Conservation (phyloP, 2,113 vertebrate genomes). For the Pseudorasbora parva region DNA sequence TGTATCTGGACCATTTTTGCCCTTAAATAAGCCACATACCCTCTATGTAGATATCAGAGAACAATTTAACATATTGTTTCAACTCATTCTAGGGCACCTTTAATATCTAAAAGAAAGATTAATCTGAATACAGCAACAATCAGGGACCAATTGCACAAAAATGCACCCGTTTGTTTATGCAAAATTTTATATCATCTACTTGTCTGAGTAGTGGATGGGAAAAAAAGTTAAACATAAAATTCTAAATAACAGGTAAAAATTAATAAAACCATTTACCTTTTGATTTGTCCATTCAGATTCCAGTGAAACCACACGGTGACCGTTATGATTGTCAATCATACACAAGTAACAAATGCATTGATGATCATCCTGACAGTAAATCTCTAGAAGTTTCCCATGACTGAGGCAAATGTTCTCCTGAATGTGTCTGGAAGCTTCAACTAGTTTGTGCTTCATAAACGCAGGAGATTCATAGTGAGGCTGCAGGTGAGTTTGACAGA, state of each 20-base stretch:
- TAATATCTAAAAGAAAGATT: too few species aligned
- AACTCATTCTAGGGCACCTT: too few species aligned
- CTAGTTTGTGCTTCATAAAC: constrained; percentile 29
- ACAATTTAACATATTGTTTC: too few species aligned
- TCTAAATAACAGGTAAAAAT: neutral
- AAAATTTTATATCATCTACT: too few species aligned
- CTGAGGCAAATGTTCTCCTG: neutral
- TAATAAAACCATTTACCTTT: neutral
- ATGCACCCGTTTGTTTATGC: too few species aligned
- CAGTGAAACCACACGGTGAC: constrained; percentile 1
- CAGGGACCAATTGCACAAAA: too few species aligned
- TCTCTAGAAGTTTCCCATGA: neutral
- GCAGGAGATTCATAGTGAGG: constrained; percentile 34
- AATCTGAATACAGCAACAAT: too few species aligned
- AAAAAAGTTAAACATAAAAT: neutral
- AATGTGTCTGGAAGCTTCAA: neutral
- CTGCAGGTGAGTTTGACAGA: constrained; percentile 40
- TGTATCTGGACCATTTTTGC: too few species aligned
- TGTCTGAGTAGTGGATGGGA: too few species aligned
- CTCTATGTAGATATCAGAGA: too few species aligned
- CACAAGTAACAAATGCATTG: constrained; percentile 41
- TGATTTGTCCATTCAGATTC: constrained; percentile 9
- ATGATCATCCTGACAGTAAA: neutral
- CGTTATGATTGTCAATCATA: constrained; percentile 12
- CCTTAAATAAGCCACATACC: too few species aligned